Percentiles rank a stretch among this genome's conserved stretches.
phyloP scores from a whole-genome alignment of 2,113 vertebrate genomes.

The Dipodomys ordii region DNA sequence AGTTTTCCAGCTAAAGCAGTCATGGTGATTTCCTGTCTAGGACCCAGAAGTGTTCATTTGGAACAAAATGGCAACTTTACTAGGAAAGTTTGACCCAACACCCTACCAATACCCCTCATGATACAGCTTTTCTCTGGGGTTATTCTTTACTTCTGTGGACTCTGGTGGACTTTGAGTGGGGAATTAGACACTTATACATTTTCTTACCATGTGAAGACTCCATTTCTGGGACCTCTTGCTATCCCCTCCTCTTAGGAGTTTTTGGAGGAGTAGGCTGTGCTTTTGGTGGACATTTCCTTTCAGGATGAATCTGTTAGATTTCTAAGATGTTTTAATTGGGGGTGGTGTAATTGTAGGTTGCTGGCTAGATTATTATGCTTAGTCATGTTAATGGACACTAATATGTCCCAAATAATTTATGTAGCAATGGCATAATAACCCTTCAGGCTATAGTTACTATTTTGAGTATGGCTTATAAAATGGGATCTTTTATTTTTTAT shows the following conservation, averaged over 20 bases:
- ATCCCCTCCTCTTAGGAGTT: not conserved
- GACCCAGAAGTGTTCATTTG: not conserved
- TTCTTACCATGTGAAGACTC: constrained; percentile 34
- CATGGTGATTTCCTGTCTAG: not conserved
- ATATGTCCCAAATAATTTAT: constrained; percentile 74
- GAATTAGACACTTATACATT: constrained; percentile 26
- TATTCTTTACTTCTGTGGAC: not conserved
- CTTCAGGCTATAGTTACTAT: constrained; percentile 81
- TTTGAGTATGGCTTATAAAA: constrained; percentile 82
- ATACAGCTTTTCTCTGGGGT: not conserved
- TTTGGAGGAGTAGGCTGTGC: constrained; percentile 21
- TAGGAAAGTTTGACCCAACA: not conserved
- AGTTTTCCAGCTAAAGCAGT: not conserved
- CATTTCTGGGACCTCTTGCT: not conserved
- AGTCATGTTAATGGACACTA: constrained; percentile 70
- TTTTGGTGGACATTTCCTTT: constrained; percentile 45
- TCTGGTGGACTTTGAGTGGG: not conserved
- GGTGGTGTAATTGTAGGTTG: constrained; percentile 40
- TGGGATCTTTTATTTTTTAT: constrained; percentile 76
- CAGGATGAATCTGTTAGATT: constrained; percentile 61
- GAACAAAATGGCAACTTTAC: constrained; percentile 19
- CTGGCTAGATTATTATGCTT: constrained; percentile 66
- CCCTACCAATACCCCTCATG: not conserved
- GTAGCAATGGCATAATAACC: constrained; percentile 70
- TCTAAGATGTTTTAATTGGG: constrained; percentile 62